Conservation (phyloP, 37 sponge, comb jelly and placozoan species). For the Chondrilla cf. caribensis region DNA sequence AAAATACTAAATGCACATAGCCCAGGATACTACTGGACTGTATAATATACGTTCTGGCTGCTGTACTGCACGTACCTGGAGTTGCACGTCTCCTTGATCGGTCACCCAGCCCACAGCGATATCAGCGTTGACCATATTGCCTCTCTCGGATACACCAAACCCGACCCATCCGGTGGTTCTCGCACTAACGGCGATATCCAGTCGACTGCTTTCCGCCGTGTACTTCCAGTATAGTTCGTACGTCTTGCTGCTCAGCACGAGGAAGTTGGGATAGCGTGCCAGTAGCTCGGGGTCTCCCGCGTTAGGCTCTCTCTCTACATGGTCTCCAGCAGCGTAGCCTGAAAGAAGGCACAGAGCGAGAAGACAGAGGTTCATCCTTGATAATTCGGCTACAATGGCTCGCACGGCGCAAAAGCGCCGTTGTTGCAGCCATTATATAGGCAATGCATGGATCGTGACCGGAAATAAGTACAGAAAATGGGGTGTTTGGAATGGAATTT, state of each 20-base stretch:
- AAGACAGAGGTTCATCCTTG: no score
- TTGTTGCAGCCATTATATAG: no score
- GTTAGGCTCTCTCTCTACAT: no score
- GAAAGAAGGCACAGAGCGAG: no score
- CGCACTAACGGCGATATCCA: slow-evolving; percentile 6
- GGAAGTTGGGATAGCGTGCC: neutral
- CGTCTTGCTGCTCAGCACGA: neutral
- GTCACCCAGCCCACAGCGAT: slow-evolving; percentile 9
- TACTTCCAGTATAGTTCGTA: slow-evolving; percentile 24
- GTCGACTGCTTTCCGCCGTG: neutral
- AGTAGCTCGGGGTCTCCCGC: neutral
- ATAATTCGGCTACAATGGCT: no score
- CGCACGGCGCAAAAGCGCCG: no score
- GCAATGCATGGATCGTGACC: no score
- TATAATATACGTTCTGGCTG: neutral
- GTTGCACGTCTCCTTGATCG: neutral
- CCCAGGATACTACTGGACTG: no score
- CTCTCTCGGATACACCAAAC: neutral
- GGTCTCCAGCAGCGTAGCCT: no score
- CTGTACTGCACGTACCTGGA: neutral
- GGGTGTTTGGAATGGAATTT: no score
- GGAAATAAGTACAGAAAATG: no score
- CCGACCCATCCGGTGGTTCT: slow-evolving; percentile 21
- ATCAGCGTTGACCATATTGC: slow-evolving; percentile 5
- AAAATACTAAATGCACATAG: no score